phyloP scores from a whole-genome alignment of 2,888 invertebrate genomes.

The Unio pictorum region DNA sequence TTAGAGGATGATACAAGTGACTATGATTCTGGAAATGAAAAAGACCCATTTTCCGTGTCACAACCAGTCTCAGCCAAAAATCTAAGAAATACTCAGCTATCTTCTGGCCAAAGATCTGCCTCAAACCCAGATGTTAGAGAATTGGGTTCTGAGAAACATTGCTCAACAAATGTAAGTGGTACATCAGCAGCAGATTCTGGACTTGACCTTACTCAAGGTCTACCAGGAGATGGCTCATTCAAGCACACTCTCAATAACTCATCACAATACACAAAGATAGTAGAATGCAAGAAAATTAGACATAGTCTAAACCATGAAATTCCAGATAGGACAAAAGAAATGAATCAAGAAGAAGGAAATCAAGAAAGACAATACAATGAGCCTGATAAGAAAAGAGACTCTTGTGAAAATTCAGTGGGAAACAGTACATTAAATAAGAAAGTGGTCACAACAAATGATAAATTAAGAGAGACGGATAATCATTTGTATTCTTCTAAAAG shows the following conservation, averaged over 20 bases:
- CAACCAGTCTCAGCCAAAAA: slow-evolving; percentile 54
- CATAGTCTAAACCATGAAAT: too few species aligned
- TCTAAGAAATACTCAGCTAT: slow-evolving; percentile 18
- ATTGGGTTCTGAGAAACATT: slow-evolving; percentile 3
- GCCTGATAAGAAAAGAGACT: too few species aligned
- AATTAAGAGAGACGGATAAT: neutral
- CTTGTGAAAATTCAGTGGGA: neutral
- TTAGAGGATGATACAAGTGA: slow-evolving; percentile 63
- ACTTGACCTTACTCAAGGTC: slow-evolving; percentile 43
- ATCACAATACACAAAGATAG: too few species aligned
- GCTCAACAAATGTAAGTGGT: slow-evolving; percentile 21
- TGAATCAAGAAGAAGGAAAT: too few species aligned
- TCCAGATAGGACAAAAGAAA: too few species aligned
- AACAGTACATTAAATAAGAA: neutral
- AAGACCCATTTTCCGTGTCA: slow-evolving; percentile 59
- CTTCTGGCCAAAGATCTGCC: slow-evolving; percentile 29
- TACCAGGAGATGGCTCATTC: too few species aligned
- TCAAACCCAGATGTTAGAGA: slow-evolving; percentile 50
- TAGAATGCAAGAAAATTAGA: too few species aligned
- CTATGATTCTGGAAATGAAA: slow-evolving; percentile 61
- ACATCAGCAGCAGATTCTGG: slow-evolving; percentile 54
- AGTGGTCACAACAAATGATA: neutral
- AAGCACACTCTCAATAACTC: too few species aligned
- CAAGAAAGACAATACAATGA: too few species aligned
- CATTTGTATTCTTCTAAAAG: neutral